phyloP scores from a whole-genome alignment of 2,113 vertebrate genomes.

The Anoura caudifer region DNA sequence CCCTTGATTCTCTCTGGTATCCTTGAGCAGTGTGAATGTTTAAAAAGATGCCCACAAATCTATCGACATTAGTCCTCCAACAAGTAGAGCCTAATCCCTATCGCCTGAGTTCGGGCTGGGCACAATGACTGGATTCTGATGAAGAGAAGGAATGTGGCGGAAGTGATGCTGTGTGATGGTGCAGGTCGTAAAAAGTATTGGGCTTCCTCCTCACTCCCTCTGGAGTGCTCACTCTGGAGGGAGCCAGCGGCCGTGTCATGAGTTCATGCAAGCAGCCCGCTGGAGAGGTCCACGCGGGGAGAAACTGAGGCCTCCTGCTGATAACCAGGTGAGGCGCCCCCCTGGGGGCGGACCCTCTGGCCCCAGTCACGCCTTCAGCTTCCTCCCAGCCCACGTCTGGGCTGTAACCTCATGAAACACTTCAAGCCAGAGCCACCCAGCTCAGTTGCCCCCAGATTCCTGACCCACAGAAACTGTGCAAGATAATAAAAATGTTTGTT shows the following conservation, averaged over 20 bases:
- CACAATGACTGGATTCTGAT: neutral
- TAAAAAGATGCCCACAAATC: neutral
- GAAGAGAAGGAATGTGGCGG: neutral
- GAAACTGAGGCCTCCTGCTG: neutral
- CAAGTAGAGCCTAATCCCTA: neutral
- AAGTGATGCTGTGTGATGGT: neutral
- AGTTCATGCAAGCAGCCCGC: neutral
- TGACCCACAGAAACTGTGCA: neutral
- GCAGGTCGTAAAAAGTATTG: neutral
- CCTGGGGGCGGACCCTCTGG: neutral
- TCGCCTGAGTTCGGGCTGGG: neutral
- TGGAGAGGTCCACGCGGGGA: neutral
- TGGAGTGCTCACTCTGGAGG: neutral
- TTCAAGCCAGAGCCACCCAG: neutral
- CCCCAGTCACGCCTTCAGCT: neutral
- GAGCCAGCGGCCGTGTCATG: neutral
- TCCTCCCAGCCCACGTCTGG: neutral
- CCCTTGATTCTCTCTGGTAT: neutral
- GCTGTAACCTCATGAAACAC: neutral
- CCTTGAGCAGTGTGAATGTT: neutral
- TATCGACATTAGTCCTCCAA: neutral
- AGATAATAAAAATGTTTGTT: neutral
- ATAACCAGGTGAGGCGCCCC: neutral
- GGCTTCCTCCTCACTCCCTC: neutral
- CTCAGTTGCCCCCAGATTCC: neutral